Conservation (phyloP, 1,140 invertebrate species). For the Drosophila repleta region DNA sequence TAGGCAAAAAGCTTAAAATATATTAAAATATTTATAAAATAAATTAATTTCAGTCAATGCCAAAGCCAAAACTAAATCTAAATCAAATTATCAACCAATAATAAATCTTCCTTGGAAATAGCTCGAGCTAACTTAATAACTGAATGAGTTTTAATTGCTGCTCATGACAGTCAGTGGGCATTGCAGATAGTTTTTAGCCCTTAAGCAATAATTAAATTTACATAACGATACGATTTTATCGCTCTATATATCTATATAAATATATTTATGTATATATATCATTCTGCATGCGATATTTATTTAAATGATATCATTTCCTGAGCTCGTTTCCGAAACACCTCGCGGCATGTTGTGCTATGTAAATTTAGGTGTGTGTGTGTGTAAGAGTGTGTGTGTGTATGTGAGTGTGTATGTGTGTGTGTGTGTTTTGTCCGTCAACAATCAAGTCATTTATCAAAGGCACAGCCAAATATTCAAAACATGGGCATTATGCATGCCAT, state of each 20-base stretch:
- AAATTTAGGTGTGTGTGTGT: constrained; percentile 37
- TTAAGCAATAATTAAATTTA: constrained; percentile 37
- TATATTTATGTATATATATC: constrained; percentile 12
- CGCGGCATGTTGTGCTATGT: constrained; percentile 52
- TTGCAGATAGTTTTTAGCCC: constrained; percentile 19
- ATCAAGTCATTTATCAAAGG: constrained; percentile 64
- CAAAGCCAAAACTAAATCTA: not conserved
- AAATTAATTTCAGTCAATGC: not conserved
- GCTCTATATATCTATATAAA: constrained; percentile 35
- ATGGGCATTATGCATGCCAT: constrained; percentile 51
- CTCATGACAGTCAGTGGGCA: constrained; percentile 28
- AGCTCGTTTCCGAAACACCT: constrained; percentile 46
- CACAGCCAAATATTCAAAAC: constrained; percentile 64
- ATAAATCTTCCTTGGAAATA: too few relatives aligned
- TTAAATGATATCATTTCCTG: constrained; percentile 68
- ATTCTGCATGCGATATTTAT: constrained; percentile 46
- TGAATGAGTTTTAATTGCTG: constrained; percentile 44
- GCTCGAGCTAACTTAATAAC: not conserved
- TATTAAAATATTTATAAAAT: not conserved
- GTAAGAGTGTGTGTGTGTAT: constrained; percentile 2
- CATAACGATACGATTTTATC: constrained; percentile 42
- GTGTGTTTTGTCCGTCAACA: constrained; percentile 25
- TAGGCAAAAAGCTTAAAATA: not conserved
- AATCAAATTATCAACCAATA: too few relatives aligned
- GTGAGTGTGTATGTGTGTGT: constrained; percentile 6